Evolutionary conservation across 2,113 vertebrate genomes (phyloP), one percentile per base, ranked within the genome.

Genomic region (Trinectes maculatus): DNA sequence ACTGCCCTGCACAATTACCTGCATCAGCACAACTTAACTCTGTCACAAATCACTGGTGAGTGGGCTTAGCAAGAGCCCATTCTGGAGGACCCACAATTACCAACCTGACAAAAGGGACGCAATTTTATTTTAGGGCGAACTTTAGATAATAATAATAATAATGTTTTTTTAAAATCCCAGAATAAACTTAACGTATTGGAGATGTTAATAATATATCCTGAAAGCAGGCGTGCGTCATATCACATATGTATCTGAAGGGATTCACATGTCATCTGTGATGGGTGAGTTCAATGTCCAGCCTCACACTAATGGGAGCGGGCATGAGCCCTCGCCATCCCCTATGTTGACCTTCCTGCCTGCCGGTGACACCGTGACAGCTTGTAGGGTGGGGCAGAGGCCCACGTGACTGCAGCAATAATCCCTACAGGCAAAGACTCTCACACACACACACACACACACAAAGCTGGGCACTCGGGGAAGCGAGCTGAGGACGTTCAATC

Each of bases 391-490:
- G 91, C 90, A 85, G 82, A 86, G 79, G 83, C 90, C 91, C 93
- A 94, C 82, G 91, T 94, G 94, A 93, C 90, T 58, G 77, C 78
- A 33, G 80, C 92, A 92, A 9, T 90, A 91, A 95, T 95, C 94
- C 76, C 86, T 22, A 49, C 80, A 79, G 73, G 68, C 79, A 58
- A 36, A 51, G n/a, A 75, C 71, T 39, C 73, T 65, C 31, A 74
- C 43, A 19, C 62, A 60, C 80, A 65, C 37, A 49, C 70, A 51
- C 78, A 70, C 26, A 34, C 26, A 69, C 55, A 55, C 77, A 1
- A 82, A 82, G 90, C 76, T 82, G 83, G 88, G 59, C 60, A 90
- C 55, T 82, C 84, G 73, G 69, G 61, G 74, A 64, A 76, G 81
- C 83, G 80, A 92, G 91, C 76, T 86, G 61, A 81, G 82, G 84